Evolutionary conservation across 1,140 invertebrate species (phyloP).

Genomic region (Drosophila miranda): DNA sequence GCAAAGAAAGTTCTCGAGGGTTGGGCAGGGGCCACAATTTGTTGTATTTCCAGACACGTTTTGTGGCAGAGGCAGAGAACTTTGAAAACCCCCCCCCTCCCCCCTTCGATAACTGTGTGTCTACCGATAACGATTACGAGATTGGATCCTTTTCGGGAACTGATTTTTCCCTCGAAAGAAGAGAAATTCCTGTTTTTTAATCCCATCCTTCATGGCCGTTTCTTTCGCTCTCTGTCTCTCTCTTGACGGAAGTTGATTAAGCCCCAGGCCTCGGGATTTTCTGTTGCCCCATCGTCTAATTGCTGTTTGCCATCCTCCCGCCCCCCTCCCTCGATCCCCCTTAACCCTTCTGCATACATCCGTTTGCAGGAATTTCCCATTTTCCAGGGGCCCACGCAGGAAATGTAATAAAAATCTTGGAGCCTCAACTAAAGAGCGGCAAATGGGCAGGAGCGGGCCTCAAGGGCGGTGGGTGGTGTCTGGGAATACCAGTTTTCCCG

Average conservation of each 20-base stretch:
- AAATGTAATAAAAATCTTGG: too few relatives aligned
- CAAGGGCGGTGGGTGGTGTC: conserved; percentile 8
- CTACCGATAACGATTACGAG: too few relatives aligned
- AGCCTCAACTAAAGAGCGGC: background rate
- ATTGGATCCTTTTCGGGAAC: too few relatives aligned
- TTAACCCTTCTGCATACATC: too few relatives aligned
- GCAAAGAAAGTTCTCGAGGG: background rate
- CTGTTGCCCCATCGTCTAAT: conserved; percentile 42
- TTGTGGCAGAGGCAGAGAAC: background rate
- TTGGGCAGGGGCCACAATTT: background rate
- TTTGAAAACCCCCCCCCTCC: background rate
- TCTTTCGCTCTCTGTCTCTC: conserved; percentile 4
- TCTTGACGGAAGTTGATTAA: conserved; percentile 12
- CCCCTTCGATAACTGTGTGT: too few relatives aligned
- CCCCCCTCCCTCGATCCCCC: too few relatives aligned
- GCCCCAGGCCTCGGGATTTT: conserved; percentile 22
- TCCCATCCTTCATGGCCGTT: conserved; percentile 23
- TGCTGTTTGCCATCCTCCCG: conserved; percentile 24
- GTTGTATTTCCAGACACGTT: conserved; percentile 30
- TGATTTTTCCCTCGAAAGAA: background rate
- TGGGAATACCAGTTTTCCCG: conserved; percentile 51
- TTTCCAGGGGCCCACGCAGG: too few relatives aligned
- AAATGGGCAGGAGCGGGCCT: background rate
- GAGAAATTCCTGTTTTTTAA: conserved; percentile 2
- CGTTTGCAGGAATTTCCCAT: too few relatives aligned